A percentile compares a stretch with the other conserved stretches of the same genome.
Evolutionary conservation across 2,797 vertebrate species (phyloP).

Genomic region (Poeciliopsis turneri): DNA sequence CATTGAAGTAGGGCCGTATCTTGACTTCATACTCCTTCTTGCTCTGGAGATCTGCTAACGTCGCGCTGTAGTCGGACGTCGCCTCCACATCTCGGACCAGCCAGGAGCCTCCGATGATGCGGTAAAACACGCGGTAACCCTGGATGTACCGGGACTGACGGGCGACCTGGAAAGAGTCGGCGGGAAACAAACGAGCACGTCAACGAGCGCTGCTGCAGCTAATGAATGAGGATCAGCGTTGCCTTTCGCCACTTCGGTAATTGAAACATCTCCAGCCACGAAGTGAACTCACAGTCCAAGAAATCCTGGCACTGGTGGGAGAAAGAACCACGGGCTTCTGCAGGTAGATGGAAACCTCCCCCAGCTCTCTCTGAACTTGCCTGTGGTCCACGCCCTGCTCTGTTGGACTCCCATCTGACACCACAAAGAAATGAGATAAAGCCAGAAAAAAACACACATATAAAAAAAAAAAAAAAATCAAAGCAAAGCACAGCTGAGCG

Average conservation of each 20-base stretch:
- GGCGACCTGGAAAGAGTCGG: slow-evolving; percentile 80
- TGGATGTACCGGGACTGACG: slow-evolving; percentile 85
- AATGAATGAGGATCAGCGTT: slow-evolving; percentile 49
- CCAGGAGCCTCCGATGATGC: slow-evolving; percentile 83
- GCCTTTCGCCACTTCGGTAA: slow-evolving; percentile 43
- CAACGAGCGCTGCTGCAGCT: slow-evolving; percentile 36
- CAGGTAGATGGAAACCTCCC: slow-evolving; percentile 85
- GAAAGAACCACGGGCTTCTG: slow-evolving; percentile 87
- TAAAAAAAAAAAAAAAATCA: too few species aligned
- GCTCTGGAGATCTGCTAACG: slow-evolving; percentile 84
- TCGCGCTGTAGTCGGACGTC: slow-evolving; percentile 74
- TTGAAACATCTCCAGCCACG: slow-evolving; percentile 13
- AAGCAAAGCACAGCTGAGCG: slow-evolving; percentile 24
- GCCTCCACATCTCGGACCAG: slow-evolving; percentile 82
- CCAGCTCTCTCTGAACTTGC: slow-evolving; percentile 86
- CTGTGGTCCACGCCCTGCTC: slow-evolving; percentile 85
- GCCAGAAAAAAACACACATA: background rate
- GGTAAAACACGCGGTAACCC: slow-evolving; percentile 92
- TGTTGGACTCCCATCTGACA: slow-evolving; percentile 81
- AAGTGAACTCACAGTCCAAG: slow-evolving; percentile 91
- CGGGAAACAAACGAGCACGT: slow-evolving; percentile 9
- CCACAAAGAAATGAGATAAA: slow-evolving; percentile 20
- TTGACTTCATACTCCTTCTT: slow-evolving; percentile 91
- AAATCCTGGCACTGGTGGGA: slow-evolving; percentile 84
- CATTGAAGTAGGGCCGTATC: slow-evolving; percentile 89